A percentile compares a stretch with the other conserved stretches of the same genome.
These are phyloP conservation scores for Pithecia hirsuta DNA, from an alignment of 2,797 vertebrate species.

Conservation along the genomic window DNA sequence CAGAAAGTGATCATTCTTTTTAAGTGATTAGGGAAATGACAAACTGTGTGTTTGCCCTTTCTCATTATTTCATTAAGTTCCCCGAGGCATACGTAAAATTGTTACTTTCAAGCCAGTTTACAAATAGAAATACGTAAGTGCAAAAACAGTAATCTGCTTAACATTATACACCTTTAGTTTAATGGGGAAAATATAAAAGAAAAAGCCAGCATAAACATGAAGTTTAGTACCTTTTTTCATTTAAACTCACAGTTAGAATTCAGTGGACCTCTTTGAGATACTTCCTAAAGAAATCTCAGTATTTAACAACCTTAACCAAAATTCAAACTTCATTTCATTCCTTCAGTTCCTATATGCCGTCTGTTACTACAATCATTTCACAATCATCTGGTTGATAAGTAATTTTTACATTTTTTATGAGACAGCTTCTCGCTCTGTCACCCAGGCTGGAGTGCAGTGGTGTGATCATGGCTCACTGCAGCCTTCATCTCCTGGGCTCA, in stretches of 20 bases:
- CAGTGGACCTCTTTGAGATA: not conserved
- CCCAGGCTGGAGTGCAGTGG: too few species aligned
- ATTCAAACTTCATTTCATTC: not conserved
- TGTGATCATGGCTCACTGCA: too few species aligned
- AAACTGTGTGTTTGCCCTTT: not conserved
- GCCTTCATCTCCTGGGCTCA: too few species aligned
- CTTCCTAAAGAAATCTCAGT: slow-evolving; percentile 41
- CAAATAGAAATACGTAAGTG: not conserved
- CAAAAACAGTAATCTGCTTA: slow-evolving; percentile 37
- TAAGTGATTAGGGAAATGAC: slow-evolving; percentile 5
- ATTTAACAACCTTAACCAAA: slow-evolving; percentile 44
- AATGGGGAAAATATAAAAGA: slow-evolving; percentile 31
- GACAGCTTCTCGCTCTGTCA: too few species aligned
- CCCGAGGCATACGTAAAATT: not conserved
- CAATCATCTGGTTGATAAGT: not conserved
- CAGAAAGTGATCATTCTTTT: slow-evolving; percentile 26
- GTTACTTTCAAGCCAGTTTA: slow-evolving; percentile 17
- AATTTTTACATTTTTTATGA: too few species aligned
- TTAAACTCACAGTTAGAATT: slow-evolving; percentile 20
- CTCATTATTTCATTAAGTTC: slow-evolving; percentile 29
- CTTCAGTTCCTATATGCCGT: not conserved
- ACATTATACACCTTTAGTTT: slow-evolving; percentile 10
- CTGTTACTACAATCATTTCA: not conserved
- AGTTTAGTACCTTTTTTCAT: slow-evolving; percentile 40
- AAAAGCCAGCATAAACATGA: not conserved